Evolutionary conservation across 2,888 invertebrate species (phyloP), one percentile per base, ranked within the genome.

Genomic region (Scaptomyza caliginosa): DNA sequence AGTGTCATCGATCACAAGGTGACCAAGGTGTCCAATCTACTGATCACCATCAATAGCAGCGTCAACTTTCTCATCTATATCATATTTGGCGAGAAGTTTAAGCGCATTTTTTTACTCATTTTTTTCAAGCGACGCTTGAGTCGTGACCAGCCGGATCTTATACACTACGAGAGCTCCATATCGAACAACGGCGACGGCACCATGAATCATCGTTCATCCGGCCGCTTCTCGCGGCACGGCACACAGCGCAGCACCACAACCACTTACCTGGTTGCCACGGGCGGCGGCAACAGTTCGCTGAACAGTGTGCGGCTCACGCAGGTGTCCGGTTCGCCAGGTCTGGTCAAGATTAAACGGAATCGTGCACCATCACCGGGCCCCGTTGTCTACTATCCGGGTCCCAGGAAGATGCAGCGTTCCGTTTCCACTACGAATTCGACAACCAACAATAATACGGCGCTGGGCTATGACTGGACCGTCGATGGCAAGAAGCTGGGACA

Each of bases 41-140:
- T 99, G 70, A 98, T 99, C 57, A 98, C 98, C 69, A 95, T 99
- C 90, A 99, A 99, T 92, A 98, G 98, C 89, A 98, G 98, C 89
- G 97, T 98, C 68, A 99, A 99, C 92, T 99, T 99, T 91, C 95
- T 99, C 74, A 98, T 99, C 84, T 99, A 99, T 92, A 98, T 98
- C 74, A 98, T 98, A 75, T 98, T 99, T 91, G 99, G 99, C 1
- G 97, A 98, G 90, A 98, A 99, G 91, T 99, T 99, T 92, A 96
- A 97, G 90, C 93, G 96, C 67, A 94, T 97, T 73, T 97, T 97
- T 91, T 92, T 96, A 76, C 93, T 95, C 91, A 93, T 96, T 91
- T 96, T 96, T 92, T 96, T 96, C 91, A 94, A 94, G 79, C 90
- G 93, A 75, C 92, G 93, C 80, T 92, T 93, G 58, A 93, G 93